Percentiles rank a stretch among this genome's conserved stretches.
Conservation (phyloP, 2,888 invertebrate species). For the Bhutanitis thaidina region DNA sequence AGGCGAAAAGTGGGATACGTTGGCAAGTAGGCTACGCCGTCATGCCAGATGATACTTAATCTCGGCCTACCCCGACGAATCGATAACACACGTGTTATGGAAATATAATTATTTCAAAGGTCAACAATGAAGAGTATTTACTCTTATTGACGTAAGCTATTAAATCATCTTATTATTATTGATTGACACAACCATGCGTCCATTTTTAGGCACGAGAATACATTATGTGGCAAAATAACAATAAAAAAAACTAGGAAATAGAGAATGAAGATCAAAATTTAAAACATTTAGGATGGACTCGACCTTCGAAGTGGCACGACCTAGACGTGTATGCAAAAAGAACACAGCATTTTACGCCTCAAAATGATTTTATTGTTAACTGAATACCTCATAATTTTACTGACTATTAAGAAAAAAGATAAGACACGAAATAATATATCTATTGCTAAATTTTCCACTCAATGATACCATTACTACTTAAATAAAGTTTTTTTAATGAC, state of each 20-base stretch:
- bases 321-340: slow-evolving; percentile 34
- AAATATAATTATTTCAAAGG: no score
- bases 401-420: slow-evolving; percentile 3
- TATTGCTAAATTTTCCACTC: slow-evolving; percentile 3
- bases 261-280: slow-evolving; percentile 38
- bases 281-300: slow-evolving; percentile 31
- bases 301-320: slow-evolving; percentile 55
- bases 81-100: no score
- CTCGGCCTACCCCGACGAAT: no score
- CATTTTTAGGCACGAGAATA: slow-evolving; percentile 4
- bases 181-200: slow-evolving; percentile 14
- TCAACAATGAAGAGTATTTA: no score
- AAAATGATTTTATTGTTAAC: background rate
- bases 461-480: no score
- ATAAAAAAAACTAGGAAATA: slow-evolving; percentile 30
- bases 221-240: slow-evolving; percentile 21
- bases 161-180: slow-evolving; percentile 3
- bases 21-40: no score
- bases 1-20: no score
- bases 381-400: slow-evolving; percentile 10
- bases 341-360: slow-evolving; percentile 16
- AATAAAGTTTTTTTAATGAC: no score
- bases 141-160: background rate
- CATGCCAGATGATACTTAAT: no score
- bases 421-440: background rate